A percentile compares a stretch with the other conserved stretches of the same genome.
These are phyloP conservation scores for Speoplatyrhinus poulsoni DNA, from an alignment of 2,113 vertebrate species.

Conservation along the genomic window DNA sequence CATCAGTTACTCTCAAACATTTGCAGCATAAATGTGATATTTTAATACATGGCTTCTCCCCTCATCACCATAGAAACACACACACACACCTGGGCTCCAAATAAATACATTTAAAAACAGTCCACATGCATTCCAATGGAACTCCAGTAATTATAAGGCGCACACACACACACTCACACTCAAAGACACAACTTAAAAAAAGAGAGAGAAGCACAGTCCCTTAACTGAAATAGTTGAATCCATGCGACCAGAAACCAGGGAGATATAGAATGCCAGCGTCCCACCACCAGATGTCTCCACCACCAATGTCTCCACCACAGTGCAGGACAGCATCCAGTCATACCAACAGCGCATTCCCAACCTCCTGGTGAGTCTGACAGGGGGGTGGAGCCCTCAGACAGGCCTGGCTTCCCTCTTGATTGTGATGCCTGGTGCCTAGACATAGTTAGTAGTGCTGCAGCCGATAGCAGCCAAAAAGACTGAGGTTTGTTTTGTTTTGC, in stretches of 20 bases:
- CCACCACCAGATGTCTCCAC: slow-evolving; percentile 21
- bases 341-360: too few species aligned
- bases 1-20: slow-evolving; percentile 65
- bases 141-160: slow-evolving; percentile 64
- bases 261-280: slow-evolving; percentile 23
- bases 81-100: slow-evolving; percentile 80
- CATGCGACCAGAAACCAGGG: neutral
- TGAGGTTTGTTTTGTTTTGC: slow-evolving; percentile 67
- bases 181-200: slow-evolving; percentile 29
- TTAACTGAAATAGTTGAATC: slow-evolving; percentile 12
- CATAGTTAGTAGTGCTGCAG: slow-evolving; percentile 47
- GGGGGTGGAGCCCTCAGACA: neutral
- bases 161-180: slow-evolving; percentile 30
- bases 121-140: slow-evolving; percentile 67
- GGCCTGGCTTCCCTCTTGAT: slow-evolving; percentile 30
- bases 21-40: slow-evolving; percentile 79
- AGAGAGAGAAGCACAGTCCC: slow-evolving; percentile 38
- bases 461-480: slow-evolving; percentile 27
- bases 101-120: slow-evolving; percentile 81
- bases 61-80: slow-evolving; percentile 64
- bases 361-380: too few species aligned
- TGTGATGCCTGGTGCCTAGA: slow-evolving; percentile 16
- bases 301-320: neutral
- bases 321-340: neutral
- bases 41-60: slow-evolving; percentile 86